Conservation (phyloP, 2,888 invertebrate species). For the Drosophila merina region DNA sequence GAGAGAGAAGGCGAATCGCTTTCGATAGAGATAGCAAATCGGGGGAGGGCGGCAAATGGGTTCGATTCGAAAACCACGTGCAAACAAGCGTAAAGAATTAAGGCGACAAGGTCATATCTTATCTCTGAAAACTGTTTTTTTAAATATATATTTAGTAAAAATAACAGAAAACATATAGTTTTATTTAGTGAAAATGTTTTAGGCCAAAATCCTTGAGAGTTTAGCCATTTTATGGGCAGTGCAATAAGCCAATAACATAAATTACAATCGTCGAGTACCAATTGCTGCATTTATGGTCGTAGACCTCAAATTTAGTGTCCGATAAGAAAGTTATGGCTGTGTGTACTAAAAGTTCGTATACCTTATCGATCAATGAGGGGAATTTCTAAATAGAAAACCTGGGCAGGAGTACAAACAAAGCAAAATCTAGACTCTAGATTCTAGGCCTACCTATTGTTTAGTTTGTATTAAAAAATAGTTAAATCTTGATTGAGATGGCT, state of each 20-base stretch:
- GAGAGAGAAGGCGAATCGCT: conserved; percentile 3
- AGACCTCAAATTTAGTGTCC: conserved; percentile 23
- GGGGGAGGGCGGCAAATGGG: conserved; percentile 5
- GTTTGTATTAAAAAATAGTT: background rate
- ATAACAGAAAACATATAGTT: too few relatives aligned
- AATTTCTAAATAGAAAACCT: conserved; percentile 1
- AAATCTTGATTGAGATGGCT: background rate
- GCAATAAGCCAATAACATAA: conserved; percentile 23
- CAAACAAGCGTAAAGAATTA: conserved; percentile 3
- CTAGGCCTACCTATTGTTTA: background rate
- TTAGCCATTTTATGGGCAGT: background rate
- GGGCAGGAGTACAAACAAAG: conserved; percentile 1
- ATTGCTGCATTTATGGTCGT: conserved; percentile 8
- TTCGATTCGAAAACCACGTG: conserved; percentile 20
- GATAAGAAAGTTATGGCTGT: conserved; percentile 26
- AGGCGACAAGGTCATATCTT: conserved; percentile 58
- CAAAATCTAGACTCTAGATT: background rate
- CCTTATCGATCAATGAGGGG: conserved; percentile 28
- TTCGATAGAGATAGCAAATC: conserved; percentile 6
- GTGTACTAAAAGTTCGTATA: conserved; percentile 7
- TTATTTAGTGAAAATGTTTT: too few relatives aligned
- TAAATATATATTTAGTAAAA: background rate
- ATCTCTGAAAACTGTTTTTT: conserved; percentile 30
- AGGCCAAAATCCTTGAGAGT: background rate
- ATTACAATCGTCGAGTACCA: conserved; percentile 37